A percentile compares a stretch with the other conserved stretches of the same genome.
Evolutionary conservation across 2,797 vertebrate species (phyloP).

Genomic region (Microctenopoma stevenorrisi): DNA sequence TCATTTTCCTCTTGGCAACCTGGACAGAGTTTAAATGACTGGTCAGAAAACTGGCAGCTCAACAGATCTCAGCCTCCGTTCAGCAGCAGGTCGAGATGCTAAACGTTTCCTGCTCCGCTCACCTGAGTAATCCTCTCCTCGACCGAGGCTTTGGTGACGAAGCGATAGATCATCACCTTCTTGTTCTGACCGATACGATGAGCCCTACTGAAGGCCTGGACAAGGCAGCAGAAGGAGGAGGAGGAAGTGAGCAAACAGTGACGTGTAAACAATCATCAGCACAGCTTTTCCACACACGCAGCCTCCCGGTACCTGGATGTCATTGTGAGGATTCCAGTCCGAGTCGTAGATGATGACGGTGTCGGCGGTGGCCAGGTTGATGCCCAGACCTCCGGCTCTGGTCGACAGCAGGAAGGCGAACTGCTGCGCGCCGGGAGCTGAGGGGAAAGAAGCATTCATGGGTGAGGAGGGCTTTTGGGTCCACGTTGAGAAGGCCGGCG

Average conservation of each 20-base stretch:
- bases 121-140: conserved; percentile 96
- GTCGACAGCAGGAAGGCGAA: conserved; percentile 98
- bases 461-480: not conserved
- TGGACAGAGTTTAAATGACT: conserved; percentile 32
- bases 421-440: conserved; percentile 97
- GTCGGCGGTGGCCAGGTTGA: conserved; percentile 98
- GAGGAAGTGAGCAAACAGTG: no score
- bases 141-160: conserved; percentile 97
- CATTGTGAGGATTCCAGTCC: conserved; percentile 99
- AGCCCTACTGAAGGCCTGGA: conserved; percentile 96
- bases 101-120: not conserved
- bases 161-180: conserved; percentile 99
- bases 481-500: not conserved
- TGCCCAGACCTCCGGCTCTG: conserved; percentile 95
- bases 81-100: no score
- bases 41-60: no score
- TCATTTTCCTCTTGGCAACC: conserved; percentile 99
- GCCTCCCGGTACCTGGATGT: conserved; percentile 86
- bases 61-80: no score
- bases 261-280: no score
- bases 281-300: no score
- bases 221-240: not conserved
- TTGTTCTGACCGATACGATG: conserved; percentile 98
- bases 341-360: conserved; percentile 99
- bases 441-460: not conserved